Percentiles rank a stretch among this genome's conserved stretches.
Conservation (phyloP, 2,888 invertebrate species). For the Chrysolina haemoptera region DNA sequence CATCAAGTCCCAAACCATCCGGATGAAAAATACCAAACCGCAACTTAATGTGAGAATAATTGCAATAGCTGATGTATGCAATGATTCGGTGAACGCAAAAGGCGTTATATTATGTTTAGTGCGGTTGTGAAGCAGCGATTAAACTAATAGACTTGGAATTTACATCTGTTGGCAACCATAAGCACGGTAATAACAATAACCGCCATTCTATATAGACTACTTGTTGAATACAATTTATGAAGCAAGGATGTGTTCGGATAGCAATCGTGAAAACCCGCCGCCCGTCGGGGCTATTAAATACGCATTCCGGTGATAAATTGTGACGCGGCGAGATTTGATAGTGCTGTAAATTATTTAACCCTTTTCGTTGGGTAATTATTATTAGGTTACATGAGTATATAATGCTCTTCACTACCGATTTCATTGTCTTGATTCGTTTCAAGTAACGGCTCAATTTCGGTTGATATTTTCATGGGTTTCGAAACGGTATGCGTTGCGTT, state of each 20-base stretch:
- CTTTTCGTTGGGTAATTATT: conserved; percentile 70
- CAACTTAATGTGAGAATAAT: conserved; percentile 19
- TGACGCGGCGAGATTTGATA: conserved; percentile 71
- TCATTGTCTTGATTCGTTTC: conserved; percentile 27
- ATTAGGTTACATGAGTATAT: conserved; percentile 61
- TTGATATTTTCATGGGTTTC: background rate
- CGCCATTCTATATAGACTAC: conserved; percentile 70
- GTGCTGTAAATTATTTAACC: conserved; percentile 71
- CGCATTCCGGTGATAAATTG: conserved; percentile 71
- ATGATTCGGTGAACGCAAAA: conserved; percentile 44
- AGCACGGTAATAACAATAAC: conserved; percentile 71
- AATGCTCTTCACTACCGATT: conserved; percentile 15
- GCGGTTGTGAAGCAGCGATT: conserved; percentile 61
- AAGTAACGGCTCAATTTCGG: conserved; percentile 8
- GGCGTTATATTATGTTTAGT: conserved; percentile 55
- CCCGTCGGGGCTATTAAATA: conserved; percentile 69
- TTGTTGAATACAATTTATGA: conserved; percentile 72
- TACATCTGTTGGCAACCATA: conserved; percentile 71
- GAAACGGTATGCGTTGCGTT: no score
- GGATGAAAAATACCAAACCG: background rate
- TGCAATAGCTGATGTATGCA: conserved; percentile 33
- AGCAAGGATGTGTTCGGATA: conserved; percentile 65
- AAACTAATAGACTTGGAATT: conserved; percentile 69
- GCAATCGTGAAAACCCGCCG: conserved; percentile 65
- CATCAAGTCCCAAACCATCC: background rate